A percentile compares a stretch with the other conserved stretches of the same genome.
These are phyloP conservation scores for Pseudomyrmex dendroicus DNA, from an alignment of 1,140 invertebrate genomes.

Conservation along the genomic window DNA sequence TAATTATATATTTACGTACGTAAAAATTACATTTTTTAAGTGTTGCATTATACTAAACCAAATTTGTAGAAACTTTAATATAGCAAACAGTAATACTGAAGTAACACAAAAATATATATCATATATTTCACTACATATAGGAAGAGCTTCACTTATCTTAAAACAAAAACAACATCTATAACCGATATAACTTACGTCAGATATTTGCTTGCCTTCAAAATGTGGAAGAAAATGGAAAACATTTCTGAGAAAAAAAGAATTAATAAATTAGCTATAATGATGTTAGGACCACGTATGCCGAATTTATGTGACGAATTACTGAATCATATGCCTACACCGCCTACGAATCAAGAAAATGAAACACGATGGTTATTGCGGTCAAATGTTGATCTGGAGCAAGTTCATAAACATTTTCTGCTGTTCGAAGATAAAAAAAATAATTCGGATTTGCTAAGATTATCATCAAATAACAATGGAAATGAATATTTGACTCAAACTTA, in stretches of 20 bases:
- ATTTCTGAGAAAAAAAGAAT: conserved; percentile 74
- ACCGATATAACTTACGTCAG: conserved; percentile 76
- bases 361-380: conserved; percentile 76
- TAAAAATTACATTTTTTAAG: conserved; percentile 17
- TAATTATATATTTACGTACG: conserved; percentile 77
- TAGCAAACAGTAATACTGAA: background rate
- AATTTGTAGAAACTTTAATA: background rate
- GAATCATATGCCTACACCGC: conserved; percentile 72
- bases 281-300: conserved; percentile 75
- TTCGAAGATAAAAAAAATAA: conserved; percentile 70
- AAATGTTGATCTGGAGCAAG: conserved; percentile 68
- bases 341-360: conserved; percentile 67
- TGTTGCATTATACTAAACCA: background rate
- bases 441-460: conserved; percentile 18
- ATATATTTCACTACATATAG: conserved; percentile 68
- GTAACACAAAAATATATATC: conserved; percentile 13
- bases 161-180: conserved; percentile 56
- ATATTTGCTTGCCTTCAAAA: conserved; percentile 79
- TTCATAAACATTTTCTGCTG: conserved; percentile 73
- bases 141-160: conserved; percentile 75
- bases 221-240: conserved; percentile 77
- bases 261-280: conserved; percentile 72
- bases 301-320: conserved; percentile 69
- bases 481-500: conserved; percentile 25
- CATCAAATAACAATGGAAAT: conserved; percentile 3